Evolutionary conservation across 2,888 invertebrate species (phyloP), one percentile per base, ranked within the genome.

Genomic region (Electrophaes corylata): DNA sequence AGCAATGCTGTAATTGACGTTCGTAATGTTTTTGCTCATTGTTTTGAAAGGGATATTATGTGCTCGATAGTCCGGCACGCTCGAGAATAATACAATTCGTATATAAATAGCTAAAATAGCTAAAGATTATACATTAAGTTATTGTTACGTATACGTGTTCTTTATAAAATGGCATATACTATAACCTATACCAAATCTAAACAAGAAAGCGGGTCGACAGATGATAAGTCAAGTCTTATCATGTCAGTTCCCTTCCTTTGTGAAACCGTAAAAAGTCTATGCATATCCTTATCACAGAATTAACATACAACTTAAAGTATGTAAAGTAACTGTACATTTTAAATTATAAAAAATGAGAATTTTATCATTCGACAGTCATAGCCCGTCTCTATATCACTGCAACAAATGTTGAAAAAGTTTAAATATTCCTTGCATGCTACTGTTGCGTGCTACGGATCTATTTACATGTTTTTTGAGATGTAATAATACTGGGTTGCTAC

Each of bases 1-100:
- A 66, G 69, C 73, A 75, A 76, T 75, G 67, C 71, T 73, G 78
- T 90, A 90, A 90, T 89, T 88, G 89, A 88, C 86, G 78, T 88
- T 75, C 69, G 67, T 64, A 70, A 73, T 73, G 70, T 67, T 73
- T 67, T 69, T 68, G 70, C 65, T 70, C 73, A 76, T 76, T 76
- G 74, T 76, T 74, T 67, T 46, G 65, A 71, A 73, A 70, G 73
- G 59, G 35, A 51, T 54, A 40, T n/a, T 37, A 75, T 72, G 71
- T 69, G 40, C 71, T 72, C 50, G 60, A 62, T 69, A 66, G 64
- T 62, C 55, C 48, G 46, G 57, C 37, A 51, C 29, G 46, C 12
- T 41, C 12, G 39, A 57, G 51, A 57, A 61, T 63, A 53, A 47
- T 60, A 41, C 40, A 19, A 6, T 46, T 23, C 47, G 33, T 40